phyloP scores from a whole-genome alignment of 2,113 vertebrate species.

The Sturnira hondurensis region DNA sequence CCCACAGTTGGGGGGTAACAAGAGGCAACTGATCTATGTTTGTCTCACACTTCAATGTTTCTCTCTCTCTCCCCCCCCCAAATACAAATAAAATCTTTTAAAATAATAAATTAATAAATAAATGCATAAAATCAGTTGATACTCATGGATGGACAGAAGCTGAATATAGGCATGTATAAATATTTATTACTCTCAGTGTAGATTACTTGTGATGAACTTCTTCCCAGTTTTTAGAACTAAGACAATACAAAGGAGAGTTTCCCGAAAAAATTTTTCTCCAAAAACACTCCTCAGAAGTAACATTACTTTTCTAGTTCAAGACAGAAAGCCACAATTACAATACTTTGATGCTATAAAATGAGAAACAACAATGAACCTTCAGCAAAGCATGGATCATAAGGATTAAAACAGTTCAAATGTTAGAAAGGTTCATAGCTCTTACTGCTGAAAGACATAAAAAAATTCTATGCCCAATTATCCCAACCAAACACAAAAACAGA shows the following conservation, averaged over 20 bases:
- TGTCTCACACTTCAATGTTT: no score
- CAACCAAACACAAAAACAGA: neutral
- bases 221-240: slow-evolving; percentile 37
- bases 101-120: no score
- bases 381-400: neutral
- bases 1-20: no score
- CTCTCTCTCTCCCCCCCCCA: no score
- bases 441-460: neutral
- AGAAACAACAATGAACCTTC: neutral
- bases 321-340: slow-evolving; percentile 17
- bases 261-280: neutral
- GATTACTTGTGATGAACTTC: neutral
- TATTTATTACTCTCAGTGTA: neutral
- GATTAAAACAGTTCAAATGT: neutral
- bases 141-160: neutral
- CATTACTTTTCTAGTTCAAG: slow-evolving; percentile 6
- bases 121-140: slow-evolving; percentile 34
- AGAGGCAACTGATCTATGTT: no score
- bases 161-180: neutral
- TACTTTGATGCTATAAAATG: neutral
- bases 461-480: neutral
- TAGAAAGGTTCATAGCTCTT: neutral
- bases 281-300: neutral
- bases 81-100: no score
- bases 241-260: neutral